A percentile compares a stretch with the other conserved stretches of the same genome.
Conservation (phyloP, 2,113 vertebrate species). For the Tachuris rubrigastra region DNA sequence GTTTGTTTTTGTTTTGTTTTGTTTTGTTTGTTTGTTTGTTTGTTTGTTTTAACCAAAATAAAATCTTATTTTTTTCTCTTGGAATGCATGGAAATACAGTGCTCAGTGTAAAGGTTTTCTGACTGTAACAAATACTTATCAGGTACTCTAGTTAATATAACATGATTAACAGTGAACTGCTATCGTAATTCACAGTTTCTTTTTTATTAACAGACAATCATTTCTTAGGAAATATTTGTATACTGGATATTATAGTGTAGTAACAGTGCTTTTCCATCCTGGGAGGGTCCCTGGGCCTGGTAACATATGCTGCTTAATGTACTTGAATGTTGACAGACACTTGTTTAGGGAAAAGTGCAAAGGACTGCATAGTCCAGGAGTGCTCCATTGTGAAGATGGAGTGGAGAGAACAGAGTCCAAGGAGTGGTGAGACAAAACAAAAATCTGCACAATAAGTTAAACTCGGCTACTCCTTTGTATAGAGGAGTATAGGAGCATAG, state of each 20-base stretch:
- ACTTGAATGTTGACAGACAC: background rate
- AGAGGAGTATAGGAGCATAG: background rate
- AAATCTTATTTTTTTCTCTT: background rate
- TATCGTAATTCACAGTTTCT: background rate
- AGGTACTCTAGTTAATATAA: background rate
- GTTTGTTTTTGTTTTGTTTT: too few relatives aligned
- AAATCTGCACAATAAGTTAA: background rate
- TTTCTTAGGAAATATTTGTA: background rate
- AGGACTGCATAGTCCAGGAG: background rate
- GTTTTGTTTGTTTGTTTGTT: too few relatives aligned
- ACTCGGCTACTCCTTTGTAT: fast-evolving
- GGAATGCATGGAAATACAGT: background rate
- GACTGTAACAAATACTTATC: background rate
- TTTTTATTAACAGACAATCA: background rate
- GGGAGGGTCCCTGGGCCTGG: too few relatives aligned
- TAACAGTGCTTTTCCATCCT: background rate
- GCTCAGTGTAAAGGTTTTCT: background rate
- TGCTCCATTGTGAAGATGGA: fast-evolving
- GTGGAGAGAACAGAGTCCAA: background rate
- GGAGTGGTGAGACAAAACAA: background rate
- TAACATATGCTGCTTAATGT: background rate
- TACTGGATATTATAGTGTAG: background rate
- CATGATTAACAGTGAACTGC: background rate
- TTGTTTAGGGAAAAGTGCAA: background rate
- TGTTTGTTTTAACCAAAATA: background rate